These are phyloP conservation scores for Pocillopora grandis DNA, from an alignment of 92 coral and sea anemone genomes.

Conservation along the genomic window DNA sequence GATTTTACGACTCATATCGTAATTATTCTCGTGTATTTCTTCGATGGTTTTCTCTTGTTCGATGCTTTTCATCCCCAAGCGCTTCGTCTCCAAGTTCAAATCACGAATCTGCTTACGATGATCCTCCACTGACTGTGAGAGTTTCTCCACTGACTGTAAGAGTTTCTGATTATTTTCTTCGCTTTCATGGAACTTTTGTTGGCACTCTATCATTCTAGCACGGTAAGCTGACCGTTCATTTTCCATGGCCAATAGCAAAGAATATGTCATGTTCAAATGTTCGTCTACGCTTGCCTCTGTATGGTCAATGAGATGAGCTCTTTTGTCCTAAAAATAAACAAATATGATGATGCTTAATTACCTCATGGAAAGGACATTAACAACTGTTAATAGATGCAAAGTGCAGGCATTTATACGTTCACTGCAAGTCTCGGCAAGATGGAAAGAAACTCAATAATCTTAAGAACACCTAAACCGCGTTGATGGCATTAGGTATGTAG, in stretches of 20 bases:
- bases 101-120: not conserved
- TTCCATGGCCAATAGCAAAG: not conserved
- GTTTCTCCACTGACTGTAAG: constrained; percentile 7
- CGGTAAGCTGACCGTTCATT: too few relatives aligned
- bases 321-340: constrained; percentile 29
- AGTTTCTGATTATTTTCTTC: constrained; percentile 1
- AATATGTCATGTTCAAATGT: constrained; percentile 35
- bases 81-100: too few relatives aligned
- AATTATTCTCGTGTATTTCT: not conserved
- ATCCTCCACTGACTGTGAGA: constrained; percentile 6
- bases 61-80: not conserved
- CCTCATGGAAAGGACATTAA: too few relatives aligned
- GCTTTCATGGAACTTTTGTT: not conserved
- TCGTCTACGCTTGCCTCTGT: constrained; percentile 25
- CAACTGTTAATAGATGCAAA: too few relatives aligned
- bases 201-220: constrained; percentile 13
- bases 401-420: too few relatives aligned
- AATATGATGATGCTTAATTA: too few relatives aligned
- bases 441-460: too few relatives aligned
- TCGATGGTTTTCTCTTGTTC: not conserved
- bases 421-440: too few relatives aligned
- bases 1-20: not conserved
- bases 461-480: too few relatives aligned
- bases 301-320: constrained; percentile 38
- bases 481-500: too few relatives aligned